Base-by-base conservation (phyloP, 2,113 vertebrate genomes). In the Thunnus thynnus region DNA sequence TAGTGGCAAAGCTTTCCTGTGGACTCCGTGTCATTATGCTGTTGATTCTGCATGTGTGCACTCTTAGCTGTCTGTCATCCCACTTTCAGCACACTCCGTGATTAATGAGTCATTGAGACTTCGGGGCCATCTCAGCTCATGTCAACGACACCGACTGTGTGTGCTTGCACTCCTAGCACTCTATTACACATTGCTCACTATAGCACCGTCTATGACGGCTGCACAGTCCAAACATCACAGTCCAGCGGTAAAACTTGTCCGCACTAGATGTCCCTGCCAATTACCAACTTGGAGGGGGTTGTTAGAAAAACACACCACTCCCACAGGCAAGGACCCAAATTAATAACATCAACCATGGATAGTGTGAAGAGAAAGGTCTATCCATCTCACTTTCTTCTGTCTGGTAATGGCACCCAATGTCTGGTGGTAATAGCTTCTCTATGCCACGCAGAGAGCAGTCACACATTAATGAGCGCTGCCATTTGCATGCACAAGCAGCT, bases 401-500 rank as follows among this genome's bases (percentile, higher is more conserved):
- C 66, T 80, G 72, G 71, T 85, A 92, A 91, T 88, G 83, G 72
- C 83, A 87, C 30, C 78, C 72, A 56, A 72, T 79, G 69, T 84
- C 88, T 86, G 77, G 10, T 65, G 47, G 76, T 91, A 91, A 92
- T 87, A 72, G 84, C 80, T 80, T 86, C 80, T 83, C 76, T 71
- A 68, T 72, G 65, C 71, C 80, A 82, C 54, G 62, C 75, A 64
- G 75, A 80, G 67, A 75, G 76, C 72, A 81, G 85, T 58, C 84
- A 80, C 69, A 82, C 70, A 76, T 81, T 93, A 93, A 94, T 93
- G 83, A 92, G 89, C 58, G 73, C 65, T 36, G 68, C 80, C 85
- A 90, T 94, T 93, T 89, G 86, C 83, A 92, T 91, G 90, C 88
- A 41, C 81, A 82, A 82, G 88, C 78, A 73, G 90, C 81, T 86